Percentiles rank a stretch among this genome's conserved stretches.
Conservation (phyloP, 2,113 vertebrate genomes). For the Falcunculus frontatus region DNA sequence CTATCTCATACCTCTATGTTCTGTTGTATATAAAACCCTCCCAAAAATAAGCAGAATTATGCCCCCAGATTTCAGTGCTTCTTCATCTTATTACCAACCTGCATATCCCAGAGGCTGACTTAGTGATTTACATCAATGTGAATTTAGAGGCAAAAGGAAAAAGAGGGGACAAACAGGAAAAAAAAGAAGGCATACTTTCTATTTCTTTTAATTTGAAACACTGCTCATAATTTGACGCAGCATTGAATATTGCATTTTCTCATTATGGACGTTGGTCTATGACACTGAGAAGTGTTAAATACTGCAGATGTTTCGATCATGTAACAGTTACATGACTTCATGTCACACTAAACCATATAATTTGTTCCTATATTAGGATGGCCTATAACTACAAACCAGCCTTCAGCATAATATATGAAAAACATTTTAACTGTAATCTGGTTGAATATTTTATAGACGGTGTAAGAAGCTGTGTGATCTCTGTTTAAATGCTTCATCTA, state of each 20-base stretch:
- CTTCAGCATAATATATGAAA: background rate
- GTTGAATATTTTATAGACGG: background rate
- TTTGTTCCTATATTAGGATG: background rate
- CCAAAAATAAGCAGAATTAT: background rate
- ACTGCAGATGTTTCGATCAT: background rate
- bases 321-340: background rate
- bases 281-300: background rate
- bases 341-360: background rate
- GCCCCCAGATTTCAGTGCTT: background rate
- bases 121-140: background rate
- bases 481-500: background rate
- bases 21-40: background rate
- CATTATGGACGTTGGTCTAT: background rate
- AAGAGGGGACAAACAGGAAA: background rate
- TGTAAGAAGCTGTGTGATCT: background rate
- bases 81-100: background rate
- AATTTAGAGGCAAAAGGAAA: background rate
- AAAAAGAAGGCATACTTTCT: background rate
- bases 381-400: background rate
- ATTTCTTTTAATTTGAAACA: background rate
- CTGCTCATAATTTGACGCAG: background rate
- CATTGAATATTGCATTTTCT: background rate
- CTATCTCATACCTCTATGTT: background rate
- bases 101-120: background rate
- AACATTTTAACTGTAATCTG: background rate